These are phyloP conservation scores for Oxycera nigricornis DNA, from an alignment of 2,888 invertebrate genomes.

Conservation along the genomic window DNA sequence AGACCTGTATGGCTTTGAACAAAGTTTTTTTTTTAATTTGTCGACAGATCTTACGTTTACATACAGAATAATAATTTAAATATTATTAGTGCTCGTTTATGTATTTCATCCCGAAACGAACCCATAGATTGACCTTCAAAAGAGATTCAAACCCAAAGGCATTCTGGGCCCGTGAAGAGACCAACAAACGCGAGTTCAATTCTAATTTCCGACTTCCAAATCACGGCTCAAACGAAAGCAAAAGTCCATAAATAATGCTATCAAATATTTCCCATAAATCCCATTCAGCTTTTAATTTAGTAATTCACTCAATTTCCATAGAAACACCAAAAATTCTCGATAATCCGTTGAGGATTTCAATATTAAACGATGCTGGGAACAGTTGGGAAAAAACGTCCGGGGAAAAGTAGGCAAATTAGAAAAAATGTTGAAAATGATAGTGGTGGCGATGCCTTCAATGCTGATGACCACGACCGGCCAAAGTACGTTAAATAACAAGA, in stretches of 20 bases:
- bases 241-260: conserved; percentile 20
- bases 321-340: conserved; percentile 11
- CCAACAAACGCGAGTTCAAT: no score
- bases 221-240: neutral
- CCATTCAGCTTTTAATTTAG: neutral
- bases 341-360: conserved; percentile 7
- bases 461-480: neutral
- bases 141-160: no score
- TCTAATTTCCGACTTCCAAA: no score
- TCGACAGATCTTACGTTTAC: no score
- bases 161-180: no score
- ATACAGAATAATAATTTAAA: no score
- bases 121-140: no score
- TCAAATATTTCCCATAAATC: neutral
- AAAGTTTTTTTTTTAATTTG: no score
- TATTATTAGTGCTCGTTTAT: no score
- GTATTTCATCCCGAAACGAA: no score
- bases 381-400: neutral
- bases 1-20: no score
- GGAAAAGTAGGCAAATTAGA: neutral
- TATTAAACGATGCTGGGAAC: neutral
- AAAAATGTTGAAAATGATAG: neutral
- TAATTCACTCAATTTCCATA: conserved; percentile 11
- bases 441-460: neutral
- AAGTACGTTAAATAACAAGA: neutral